Conservation (phyloP, 2,797 vertebrate species). For the Decapterus maruadsi region DNA sequence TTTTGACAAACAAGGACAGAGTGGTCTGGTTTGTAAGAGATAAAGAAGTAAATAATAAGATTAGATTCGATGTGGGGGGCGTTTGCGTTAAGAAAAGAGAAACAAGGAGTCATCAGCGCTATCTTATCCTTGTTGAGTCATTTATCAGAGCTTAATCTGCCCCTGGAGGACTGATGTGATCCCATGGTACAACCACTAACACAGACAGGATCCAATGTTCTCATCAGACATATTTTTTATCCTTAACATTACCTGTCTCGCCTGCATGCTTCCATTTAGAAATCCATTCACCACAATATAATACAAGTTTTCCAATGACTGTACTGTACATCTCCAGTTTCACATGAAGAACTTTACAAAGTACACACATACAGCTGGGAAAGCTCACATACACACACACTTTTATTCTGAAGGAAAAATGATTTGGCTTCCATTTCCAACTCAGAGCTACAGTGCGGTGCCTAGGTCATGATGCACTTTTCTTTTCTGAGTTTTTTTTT, state of each 20-base stretch:
- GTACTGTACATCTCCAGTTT: conserved; percentile 14
- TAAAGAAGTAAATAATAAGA: conserved; percentile 30
- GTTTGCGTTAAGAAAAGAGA: conserved; percentile 35
- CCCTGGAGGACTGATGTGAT: conserved; percentile 36
- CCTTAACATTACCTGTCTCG: conserved; percentile 24
- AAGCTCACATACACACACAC: neutral
- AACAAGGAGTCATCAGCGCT: conserved; percentile 11
- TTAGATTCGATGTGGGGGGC: conserved; percentile 27
- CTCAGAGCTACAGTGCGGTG: conserved; percentile 10
- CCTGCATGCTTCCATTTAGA: conserved; percentile 28
- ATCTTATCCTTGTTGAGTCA: conserved; percentile 25
- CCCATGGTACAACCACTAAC: conserved; percentile 23
- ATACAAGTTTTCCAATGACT: conserved; percentile 19
- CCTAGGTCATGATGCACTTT: conserved; percentile 33
- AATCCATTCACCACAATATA: conserved; percentile 25
- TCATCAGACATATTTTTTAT: conserved; percentile 31
- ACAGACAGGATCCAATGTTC: conserved; percentile 1
- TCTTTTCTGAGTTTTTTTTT: too few species aligned
- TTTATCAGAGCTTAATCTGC: conserved; percentile 48
- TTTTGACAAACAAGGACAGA: conserved; percentile 9
- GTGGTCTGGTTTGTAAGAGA: conserved; percentile 11
- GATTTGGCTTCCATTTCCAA: conserved; percentile 23
- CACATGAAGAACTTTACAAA: conserved; percentile 10
- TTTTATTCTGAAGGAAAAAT: conserved; percentile 31
- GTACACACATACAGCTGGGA: too few species aligned